Evolutionary conservation across 1,140 invertebrate genomes (phyloP).

Genomic region (Bemisia tabaci): DNA sequence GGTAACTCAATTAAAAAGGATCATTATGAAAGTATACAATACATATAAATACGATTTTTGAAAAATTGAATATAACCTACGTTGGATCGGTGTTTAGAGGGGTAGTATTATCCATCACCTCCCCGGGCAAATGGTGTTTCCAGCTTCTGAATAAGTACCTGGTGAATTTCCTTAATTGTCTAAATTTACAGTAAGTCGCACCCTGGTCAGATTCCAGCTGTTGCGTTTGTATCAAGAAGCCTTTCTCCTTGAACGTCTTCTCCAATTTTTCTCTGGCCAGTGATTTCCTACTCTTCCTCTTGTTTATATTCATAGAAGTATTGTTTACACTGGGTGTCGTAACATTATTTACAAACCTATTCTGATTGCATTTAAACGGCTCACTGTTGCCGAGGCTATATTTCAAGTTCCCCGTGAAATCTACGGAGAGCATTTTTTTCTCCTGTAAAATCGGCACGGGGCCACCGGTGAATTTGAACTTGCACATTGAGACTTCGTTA

Average conservation of each 20-base stretch:
- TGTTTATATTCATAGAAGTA: not conserved
- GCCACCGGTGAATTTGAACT: constrained; percentile 83
- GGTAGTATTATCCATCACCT: constrained; percentile 35
- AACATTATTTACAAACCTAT: not conserved
- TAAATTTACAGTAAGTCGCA: constrained; percentile 84
- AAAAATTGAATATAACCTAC: too few species aligned
- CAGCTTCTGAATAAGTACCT: constrained; percentile 80
- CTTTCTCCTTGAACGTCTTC: constrained; percentile 83
- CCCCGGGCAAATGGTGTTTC: constrained; percentile 81
- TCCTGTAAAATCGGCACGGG: constrained; percentile 73
- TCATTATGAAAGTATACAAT: too few species aligned
- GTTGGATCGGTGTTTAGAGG: not conserved
- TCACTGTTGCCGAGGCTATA: not conserved
- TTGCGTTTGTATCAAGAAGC: constrained; percentile 83
- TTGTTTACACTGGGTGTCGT: not conserved
- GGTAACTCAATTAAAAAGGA: too few species aligned
- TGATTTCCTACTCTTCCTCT: constrained; percentile 60
- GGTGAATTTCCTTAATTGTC: constrained; percentile 80
- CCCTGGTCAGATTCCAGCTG: constrained; percentile 81
- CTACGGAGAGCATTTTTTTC: constrained; percentile 66
- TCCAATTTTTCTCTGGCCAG: constrained; percentile 75
- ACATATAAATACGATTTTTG: too few species aligned
- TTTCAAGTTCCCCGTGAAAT: not conserved
- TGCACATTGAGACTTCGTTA: constrained; percentile 59
- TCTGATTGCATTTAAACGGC: not conserved